phyloP scores from a whole-genome alignment of 64 coral and sea anemone species.

The Astreopora myriophthalma region DNA sequence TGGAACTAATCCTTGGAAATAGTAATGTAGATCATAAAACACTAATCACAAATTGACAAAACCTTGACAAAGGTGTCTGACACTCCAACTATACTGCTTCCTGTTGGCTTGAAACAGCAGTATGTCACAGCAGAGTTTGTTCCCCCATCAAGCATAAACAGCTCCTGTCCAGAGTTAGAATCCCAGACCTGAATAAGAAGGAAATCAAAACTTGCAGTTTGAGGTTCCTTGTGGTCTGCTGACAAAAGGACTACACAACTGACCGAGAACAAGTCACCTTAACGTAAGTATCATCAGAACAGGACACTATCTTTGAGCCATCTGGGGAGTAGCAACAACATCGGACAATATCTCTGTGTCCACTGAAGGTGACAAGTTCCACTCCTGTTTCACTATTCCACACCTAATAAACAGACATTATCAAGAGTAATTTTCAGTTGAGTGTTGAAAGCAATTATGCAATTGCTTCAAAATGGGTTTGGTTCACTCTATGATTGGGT shows the following conservation, averaged over 20 bases:
- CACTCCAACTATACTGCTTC: slow-evolving; percentile 58
- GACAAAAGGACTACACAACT: background rate
- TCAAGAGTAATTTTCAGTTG: no score
- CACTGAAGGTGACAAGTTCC: slow-evolving; percentile 40
- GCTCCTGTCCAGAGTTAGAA: slow-evolving; percentile 56
- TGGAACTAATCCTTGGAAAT: no score
- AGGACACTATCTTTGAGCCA: slow-evolving; percentile 83
- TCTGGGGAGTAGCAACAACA: slow-evolving; percentile 95
- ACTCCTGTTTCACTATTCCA: slow-evolving; percentile 78
- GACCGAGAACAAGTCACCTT: slow-evolving; percentile 46
- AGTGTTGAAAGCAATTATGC: no score
- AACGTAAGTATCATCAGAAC: slow-evolving; percentile 89
- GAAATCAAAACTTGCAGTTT: no score
- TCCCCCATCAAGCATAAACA: slow-evolving; percentile 69
- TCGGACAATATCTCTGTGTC: slow-evolving; percentile 90
- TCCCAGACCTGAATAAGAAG: slow-evolving; percentile 72
- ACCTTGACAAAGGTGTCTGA: slow-evolving; percentile 75
- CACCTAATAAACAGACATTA: slow-evolving; percentile 66
- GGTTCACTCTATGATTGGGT: no score
- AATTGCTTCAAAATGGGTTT: no score
- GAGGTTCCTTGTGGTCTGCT: background rate
- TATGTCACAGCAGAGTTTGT: slow-evolving; percentile 77
- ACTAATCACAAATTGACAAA: background rate
- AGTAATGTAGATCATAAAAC: no score
- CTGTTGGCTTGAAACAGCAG: slow-evolving; percentile 74